A percentile compares a stretch with the other conserved stretches of the same genome.
These are phyloP conservation scores for Zosterops pallidus DNA, from an alignment of 2,113 vertebrate species.

Conservation along the genomic window DNA sequence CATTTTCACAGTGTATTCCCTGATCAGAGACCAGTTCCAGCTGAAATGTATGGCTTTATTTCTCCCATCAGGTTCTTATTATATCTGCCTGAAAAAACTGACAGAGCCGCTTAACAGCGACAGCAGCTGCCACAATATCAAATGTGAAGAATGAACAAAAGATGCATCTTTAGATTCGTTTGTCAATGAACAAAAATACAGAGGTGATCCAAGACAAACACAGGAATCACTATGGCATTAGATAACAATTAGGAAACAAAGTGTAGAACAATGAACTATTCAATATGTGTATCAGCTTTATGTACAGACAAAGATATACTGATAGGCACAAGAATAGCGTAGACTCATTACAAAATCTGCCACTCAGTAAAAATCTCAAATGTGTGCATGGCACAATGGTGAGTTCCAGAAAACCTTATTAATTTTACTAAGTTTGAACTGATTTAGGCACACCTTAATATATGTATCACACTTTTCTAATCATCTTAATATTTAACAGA, in stretches of 20 bases:
- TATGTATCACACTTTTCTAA: neutral
- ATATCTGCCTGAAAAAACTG: slow-evolving; percentile 22
- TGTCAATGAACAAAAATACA: neutral
- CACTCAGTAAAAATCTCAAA: neutral
- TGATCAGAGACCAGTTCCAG: slow-evolving; percentile 29
- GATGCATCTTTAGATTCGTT: neutral
- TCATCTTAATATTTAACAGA: neutral
- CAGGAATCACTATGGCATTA: neutral
- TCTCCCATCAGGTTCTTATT: slow-evolving; percentile 28
- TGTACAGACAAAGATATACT: neutral
- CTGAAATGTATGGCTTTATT: slow-evolving; percentile 39
- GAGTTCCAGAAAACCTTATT: neutral
- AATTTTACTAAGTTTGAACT: neutral
- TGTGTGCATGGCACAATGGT: neutral
- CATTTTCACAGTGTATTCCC: slow-evolving; percentile 27
- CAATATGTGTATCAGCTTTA: neutral
- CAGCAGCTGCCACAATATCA: slow-evolving; percentile 11
- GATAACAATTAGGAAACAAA: neutral
- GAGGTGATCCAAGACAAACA: neutral
- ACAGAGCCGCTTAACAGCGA: neutral
- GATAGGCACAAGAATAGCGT: neutral
- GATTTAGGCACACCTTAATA: neutral
- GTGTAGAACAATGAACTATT: neutral
- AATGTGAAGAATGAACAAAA: neutral
- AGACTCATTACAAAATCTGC: neutral